Percentiles rank a stretch among this genome's conserved stretches.
Evolutionary conservation across 1,140 invertebrate genomes (phyloP).

Genomic region (Caenorhabditis tropicalis): DNA sequence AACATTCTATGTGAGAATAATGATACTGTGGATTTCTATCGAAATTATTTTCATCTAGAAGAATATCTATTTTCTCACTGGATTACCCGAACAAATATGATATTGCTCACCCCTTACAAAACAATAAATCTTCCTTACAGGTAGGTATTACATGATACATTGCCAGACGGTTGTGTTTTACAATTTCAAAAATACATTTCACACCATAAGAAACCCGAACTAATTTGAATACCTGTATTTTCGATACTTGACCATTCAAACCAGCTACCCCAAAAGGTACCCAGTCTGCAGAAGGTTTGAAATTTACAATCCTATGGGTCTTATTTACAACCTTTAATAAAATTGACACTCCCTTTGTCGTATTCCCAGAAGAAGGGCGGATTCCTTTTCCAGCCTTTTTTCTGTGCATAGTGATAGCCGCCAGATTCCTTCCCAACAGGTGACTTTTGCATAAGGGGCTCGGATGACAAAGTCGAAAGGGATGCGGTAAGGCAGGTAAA

Average conservation of each 20-base stretch:
- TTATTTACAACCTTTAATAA: background rate
- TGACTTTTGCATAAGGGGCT: background rate
- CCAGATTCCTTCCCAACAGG: background rate
- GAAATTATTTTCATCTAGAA: background rate
- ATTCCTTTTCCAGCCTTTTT: background rate
- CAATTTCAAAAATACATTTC: background rate
- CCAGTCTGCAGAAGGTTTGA: too few relatives aligned
- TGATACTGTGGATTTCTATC: too few relatives aligned
- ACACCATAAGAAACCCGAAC: background rate
- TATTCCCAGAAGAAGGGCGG: slow-evolving; percentile 1
- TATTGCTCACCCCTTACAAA: too few relatives aligned
- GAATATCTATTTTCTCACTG: too few relatives aligned
- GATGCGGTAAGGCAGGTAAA: background rate
- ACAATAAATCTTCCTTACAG: background rate
- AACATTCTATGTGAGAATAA: background rate
- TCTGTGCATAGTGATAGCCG: too few relatives aligned
- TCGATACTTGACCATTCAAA: background rate
- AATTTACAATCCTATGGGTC: background rate
- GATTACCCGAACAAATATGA: too few relatives aligned
- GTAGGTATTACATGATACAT: background rate
- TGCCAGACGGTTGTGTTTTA: background rate
- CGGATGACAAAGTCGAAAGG: background rate
- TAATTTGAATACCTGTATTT: background rate
- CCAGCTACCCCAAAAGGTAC: too few relatives aligned
- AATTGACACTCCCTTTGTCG: background rate